These are phyloP conservation scores for Coelinius sp. DNA, from an alignment of 2,888 invertebrate species.

Conservation along the genomic window DNA sequence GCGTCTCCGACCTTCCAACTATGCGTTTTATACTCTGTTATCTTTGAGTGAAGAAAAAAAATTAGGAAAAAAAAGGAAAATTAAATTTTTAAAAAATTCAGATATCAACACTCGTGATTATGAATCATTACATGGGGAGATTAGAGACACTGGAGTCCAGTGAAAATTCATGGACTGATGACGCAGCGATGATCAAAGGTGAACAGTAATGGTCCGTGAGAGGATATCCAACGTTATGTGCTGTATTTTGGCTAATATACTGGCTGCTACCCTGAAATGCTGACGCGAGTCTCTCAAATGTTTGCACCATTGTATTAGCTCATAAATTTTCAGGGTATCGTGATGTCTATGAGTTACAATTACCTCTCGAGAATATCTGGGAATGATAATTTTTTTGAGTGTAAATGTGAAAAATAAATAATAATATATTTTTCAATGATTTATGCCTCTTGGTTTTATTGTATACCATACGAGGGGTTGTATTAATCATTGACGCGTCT, in stretches of 20 bases:
- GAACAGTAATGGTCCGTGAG: constrained; percentile 71
- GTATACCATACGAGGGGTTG: not conserved
- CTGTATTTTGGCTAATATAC: constrained; percentile 70
- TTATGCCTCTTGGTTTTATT: not conserved
- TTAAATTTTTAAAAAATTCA: too few species aligned
- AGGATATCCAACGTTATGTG: constrained; percentile 63
- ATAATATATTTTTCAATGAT: constrained; percentile 23
- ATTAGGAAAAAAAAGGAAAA: not conserved
- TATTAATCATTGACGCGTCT: constrained; percentile 1
- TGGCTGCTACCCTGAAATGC: constrained; percentile 67
- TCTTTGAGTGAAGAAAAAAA: constrained; percentile 25
- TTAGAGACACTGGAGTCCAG: constrained; percentile 56
- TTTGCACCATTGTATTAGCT: constrained; percentile 11
- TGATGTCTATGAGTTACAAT: not conserved
- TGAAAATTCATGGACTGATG: constrained; percentile 70
- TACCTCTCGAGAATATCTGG: too few species aligned
- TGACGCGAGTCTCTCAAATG: constrained; percentile 62
- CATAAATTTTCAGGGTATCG: constrained; percentile 43
- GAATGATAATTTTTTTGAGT: not conserved
- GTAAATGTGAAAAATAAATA: not conserved
- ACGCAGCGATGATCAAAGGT: constrained; percentile 70
- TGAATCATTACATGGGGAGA: constrained; percentile 65
- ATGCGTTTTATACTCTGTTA: not conserved
- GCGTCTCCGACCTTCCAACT: constrained; percentile 56
- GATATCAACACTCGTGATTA: constrained; percentile 50